Evolutionary conservation across 2,888 invertebrate genomes (phyloP).

Genomic region (Linyphia triangularis): DNA sequence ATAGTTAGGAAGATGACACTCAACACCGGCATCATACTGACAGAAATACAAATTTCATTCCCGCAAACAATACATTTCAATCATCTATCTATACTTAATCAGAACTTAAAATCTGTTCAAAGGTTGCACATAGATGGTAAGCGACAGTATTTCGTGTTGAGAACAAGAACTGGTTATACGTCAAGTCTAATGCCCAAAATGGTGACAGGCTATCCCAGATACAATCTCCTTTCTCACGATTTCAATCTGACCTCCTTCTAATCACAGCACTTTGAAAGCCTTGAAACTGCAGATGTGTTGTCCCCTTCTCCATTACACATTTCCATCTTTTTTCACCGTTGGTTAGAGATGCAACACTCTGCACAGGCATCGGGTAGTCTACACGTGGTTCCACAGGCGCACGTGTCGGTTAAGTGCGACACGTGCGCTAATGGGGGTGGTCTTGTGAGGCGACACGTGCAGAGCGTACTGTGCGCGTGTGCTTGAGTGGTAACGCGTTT

Average conservation of each 20-base stretch:
- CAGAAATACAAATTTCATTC: too few species aligned
- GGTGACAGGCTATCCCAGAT: neutral
- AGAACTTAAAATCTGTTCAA: too few species aligned
- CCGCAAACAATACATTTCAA: too few species aligned
- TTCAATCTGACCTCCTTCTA: slow-evolving; percentile 4
- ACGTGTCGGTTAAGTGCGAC: slow-evolving; percentile 61
- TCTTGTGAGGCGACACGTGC: neutral
- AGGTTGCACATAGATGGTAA: too few species aligned
- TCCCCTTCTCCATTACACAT: neutral
- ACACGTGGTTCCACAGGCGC: slow-evolving; percentile 25
- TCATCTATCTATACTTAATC: too few species aligned
- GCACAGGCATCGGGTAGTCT: neutral
- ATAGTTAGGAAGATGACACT: too few species aligned
- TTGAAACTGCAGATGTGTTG: neutral
- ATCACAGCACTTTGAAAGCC: neutral
- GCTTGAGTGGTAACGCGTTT: slow-evolving; percentile 31
- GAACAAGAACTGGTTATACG: too few species aligned
- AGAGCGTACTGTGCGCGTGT: neutral
- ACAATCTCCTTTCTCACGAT: slow-evolving; percentile 32
- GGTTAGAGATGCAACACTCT: neutral
- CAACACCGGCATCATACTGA: too few species aligned
- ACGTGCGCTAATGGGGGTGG: slow-evolving; percentile 39
- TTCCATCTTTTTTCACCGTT: slow-evolving; percentile 25
- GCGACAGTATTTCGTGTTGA: too few species aligned
- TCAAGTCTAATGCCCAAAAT: too few species aligned